These are phyloP conservation scores for Lacanobia oleracea DNA, from an alignment of 2,888 invertebrate species.

Conservation along the genomic window DNA sequence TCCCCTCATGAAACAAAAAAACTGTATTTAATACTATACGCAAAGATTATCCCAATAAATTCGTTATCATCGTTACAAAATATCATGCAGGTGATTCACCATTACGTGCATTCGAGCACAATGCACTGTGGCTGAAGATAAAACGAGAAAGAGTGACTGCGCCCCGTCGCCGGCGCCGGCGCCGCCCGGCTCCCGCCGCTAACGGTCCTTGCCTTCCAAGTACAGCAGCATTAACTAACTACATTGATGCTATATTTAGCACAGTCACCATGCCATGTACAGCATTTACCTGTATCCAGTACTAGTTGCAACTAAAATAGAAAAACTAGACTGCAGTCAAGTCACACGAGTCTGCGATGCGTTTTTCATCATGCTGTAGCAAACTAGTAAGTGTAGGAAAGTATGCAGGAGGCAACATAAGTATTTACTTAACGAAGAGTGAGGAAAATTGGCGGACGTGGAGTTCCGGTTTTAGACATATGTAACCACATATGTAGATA, in stretches of 20 bases:
- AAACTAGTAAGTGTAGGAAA: neutral
- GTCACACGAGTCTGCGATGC: conserved; percentile 43
- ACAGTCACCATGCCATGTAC: conserved; percentile 62
- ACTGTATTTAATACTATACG: conserved; percentile 14
- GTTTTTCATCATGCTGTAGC: conserved; percentile 34
- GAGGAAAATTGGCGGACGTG: conserved; percentile 7
- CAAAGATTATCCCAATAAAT: conserved; percentile 33
- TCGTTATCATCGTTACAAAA: conserved; percentile 56
- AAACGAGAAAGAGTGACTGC: conserved; percentile 77
- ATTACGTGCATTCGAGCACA: conserved; percentile 51
- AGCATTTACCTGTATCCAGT: conserved; percentile 55
- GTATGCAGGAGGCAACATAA: conserved; percentile 3
- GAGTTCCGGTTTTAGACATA: conserved; percentile 29
- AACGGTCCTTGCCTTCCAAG: conserved; percentile 83
- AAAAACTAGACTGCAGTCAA: conserved; percentile 52
- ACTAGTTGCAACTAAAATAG: conserved; percentile 55
- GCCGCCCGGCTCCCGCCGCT: conserved; percentile 79
- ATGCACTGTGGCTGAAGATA: conserved; percentile 55
- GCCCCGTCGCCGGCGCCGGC: conserved; percentile 71
- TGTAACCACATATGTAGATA: neutral
- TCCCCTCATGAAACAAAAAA: neutral
- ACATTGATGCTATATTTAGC: conserved; percentile 80
- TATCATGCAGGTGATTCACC: conserved; percentile 57
- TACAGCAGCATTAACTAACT: conserved; percentile 80
- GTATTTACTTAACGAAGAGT: conserved; percentile 10